Conservation (phyloP, 2,113 vertebrate species). For the Embiotoca jacksoni region DNA sequence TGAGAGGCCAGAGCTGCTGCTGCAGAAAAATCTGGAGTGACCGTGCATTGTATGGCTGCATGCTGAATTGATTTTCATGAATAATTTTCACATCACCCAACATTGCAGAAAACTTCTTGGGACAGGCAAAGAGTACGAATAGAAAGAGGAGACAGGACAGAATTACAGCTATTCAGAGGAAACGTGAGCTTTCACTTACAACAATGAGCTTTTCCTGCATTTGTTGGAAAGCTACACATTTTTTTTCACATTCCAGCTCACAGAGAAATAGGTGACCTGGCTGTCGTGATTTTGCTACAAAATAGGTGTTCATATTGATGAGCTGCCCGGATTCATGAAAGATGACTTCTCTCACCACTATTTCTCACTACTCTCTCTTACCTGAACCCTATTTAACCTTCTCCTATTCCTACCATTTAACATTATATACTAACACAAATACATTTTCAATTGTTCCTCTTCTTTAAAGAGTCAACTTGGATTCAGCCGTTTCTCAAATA, state of each 20-base stretch:
- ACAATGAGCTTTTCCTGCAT: slow-evolving; percentile 13
- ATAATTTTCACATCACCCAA: slow-evolving; percentile 52
- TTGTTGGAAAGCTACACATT: slow-evolving; percentile 14
- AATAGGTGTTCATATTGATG: slow-evolving; percentile 40
- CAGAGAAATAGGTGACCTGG: slow-evolving; percentile 27
- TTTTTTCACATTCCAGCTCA: neutral
- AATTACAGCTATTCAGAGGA: neutral
- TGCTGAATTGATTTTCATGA: slow-evolving; percentile 56
- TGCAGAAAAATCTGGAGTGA: slow-evolving; percentile 10
- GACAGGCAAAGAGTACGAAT: slow-evolving; percentile 17
- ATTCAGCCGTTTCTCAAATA: too few species aligned
- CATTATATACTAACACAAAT: too few species aligned
- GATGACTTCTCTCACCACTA: neutral
- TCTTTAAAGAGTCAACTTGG: too few species aligned
- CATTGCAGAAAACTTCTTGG: slow-evolving; percentile 43
- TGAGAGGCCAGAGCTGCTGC: too few species aligned
- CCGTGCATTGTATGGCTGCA: slow-evolving; percentile 31
- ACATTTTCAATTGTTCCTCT: too few species aligned
- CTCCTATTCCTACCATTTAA: neutral
- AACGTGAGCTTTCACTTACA: slow-evolving; percentile 5
- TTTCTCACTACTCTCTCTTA: neutral
- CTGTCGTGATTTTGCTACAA: slow-evolving; percentile 35
- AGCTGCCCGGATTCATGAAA: slow-evolving; percentile 37
- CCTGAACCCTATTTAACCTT: neutral
- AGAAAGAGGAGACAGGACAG: slow-evolving; percentile 13